These are phyloP conservation scores for Casuarius casuarius DNA, from an alignment of 2,113 vertebrate species.

Conservation along the genomic window DNA sequence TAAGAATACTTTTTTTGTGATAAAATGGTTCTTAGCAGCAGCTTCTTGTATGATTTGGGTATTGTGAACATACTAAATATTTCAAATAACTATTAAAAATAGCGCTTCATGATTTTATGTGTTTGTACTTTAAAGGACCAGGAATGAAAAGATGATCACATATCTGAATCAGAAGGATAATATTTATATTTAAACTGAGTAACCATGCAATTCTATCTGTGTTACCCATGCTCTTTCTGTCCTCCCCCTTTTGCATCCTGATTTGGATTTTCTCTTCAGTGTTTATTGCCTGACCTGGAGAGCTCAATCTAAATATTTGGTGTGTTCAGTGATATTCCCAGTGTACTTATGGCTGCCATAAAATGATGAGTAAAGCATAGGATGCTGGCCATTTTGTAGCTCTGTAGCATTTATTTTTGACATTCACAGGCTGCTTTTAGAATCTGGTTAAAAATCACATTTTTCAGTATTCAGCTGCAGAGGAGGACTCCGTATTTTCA, in stretches of 20 bases:
- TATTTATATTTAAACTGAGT: conserved; percentile 40
- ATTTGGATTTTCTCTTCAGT: background rate
- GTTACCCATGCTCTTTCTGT: conserved; percentile 10
- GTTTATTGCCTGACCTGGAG: conserved; percentile 28
- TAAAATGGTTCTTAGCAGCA: background rate
- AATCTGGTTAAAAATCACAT: background rate
- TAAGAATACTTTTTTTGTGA: background rate
- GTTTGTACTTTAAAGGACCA: conserved; percentile 8
- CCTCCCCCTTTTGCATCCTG: conserved; percentile 10
- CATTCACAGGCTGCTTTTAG: background rate
- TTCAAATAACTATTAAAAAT: conserved; percentile 26
- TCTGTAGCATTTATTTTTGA: background rate
- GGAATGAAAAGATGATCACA: conserved; percentile 8
- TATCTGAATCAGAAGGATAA: conserved; percentile 49
- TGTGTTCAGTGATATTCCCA: background rate
- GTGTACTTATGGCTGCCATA: background rate
- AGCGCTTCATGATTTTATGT: background rate
- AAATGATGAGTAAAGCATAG: background rate
- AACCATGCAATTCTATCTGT: conserved; percentile 1
- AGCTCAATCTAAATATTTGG: conserved; percentile 15
- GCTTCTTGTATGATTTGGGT: background rate
- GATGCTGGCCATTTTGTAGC: background rate
- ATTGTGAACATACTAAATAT: background rate
- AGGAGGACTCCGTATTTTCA: conserved; percentile 22
- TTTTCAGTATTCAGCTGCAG: conserved; percentile 29